phyloP scores from a whole-genome alignment of 1,140 invertebrate species.

The Drosophila carrolli region DNA sequence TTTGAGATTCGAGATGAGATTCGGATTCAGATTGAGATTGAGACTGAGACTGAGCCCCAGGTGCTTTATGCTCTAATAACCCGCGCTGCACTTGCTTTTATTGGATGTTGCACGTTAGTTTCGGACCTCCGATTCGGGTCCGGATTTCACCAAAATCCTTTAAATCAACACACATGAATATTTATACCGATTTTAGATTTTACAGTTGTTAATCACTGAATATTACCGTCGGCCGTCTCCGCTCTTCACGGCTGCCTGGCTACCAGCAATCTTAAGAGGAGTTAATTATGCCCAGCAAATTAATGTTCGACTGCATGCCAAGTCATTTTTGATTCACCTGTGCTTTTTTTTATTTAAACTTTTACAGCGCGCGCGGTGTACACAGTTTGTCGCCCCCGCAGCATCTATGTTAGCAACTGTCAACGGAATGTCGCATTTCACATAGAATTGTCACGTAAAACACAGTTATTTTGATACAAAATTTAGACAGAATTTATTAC shows the following conservation, averaged over 20 bases:
- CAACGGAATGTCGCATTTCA: background rate
- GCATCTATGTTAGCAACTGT: background rate
- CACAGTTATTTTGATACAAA: background rate
- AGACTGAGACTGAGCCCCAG: slow-evolving; percentile 1
- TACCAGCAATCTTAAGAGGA: slow-evolving; percentile 74
- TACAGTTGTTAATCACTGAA: slow-evolving; percentile 74
- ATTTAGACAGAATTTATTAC: too few species aligned
- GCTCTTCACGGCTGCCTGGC: slow-evolving; percentile 68
- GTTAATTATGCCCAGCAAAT: slow-evolving; percentile 72
- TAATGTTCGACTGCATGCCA: slow-evolving; percentile 59
- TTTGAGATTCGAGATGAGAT: slow-evolving; percentile 37
- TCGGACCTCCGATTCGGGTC: slow-evolving; percentile 52
- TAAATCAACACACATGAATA: slow-evolving; percentile 60
- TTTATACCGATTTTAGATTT: slow-evolving; percentile 59
- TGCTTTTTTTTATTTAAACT: slow-evolving; percentile 5
- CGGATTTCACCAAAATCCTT: slow-evolving; percentile 77
- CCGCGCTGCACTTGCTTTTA: slow-evolving; percentile 64
- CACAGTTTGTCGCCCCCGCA: slow-evolving; percentile 11
- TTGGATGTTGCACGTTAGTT: slow-evolving; percentile 72
- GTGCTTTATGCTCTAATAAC: slow-evolving; percentile 44
- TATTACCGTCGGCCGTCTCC: slow-evolving; percentile 23
- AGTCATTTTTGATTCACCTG: slow-evolving; percentile 5
- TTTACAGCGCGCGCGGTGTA: background rate
- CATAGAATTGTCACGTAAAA: background rate
- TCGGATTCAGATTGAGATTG: slow-evolving; percentile 35